Evolutionary conservation across 2,797 vertebrate species (phyloP).

Genomic region (Eidolon dupreanum): DNA sequence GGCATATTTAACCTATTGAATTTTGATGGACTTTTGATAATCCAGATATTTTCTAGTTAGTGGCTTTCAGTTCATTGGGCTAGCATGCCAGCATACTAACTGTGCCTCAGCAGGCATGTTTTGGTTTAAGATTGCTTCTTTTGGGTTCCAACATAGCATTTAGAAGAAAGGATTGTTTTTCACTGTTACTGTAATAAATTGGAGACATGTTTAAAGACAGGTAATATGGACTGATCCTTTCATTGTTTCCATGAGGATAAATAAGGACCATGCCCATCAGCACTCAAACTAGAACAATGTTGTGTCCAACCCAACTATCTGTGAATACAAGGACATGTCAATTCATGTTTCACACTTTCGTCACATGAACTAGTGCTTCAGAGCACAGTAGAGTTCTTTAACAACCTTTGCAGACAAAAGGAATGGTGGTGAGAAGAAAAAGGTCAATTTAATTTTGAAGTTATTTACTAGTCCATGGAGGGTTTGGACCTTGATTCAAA

Average conservation of each 20-base stretch:
- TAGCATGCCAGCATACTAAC: background rate
- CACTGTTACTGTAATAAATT: background rate
- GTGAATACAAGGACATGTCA: background rate
- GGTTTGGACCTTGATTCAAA: background rate
- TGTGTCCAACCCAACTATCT: background rate
- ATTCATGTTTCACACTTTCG: background rate
- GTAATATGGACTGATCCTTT: background rate
- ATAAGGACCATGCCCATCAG: background rate
- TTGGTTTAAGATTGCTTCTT: background rate
- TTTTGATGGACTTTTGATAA: background rate
- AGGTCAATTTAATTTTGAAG: background rate
- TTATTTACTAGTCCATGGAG: background rate
- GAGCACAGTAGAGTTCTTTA: background rate
- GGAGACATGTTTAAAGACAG: background rate
- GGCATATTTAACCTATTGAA: background rate
- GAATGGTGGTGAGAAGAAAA: background rate
- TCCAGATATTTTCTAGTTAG: background rate
- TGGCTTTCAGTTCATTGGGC: background rate
- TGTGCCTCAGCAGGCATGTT: background rate
- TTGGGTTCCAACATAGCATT: background rate
- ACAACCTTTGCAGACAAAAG: background rate
- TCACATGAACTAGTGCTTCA: background rate
- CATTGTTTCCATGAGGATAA: background rate
- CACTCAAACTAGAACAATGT: background rate
- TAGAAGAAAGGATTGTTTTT: conserved; percentile 14